Conservation (phyloP, 2,888 invertebrate genomes). For the Globia sparganii region DNA sequence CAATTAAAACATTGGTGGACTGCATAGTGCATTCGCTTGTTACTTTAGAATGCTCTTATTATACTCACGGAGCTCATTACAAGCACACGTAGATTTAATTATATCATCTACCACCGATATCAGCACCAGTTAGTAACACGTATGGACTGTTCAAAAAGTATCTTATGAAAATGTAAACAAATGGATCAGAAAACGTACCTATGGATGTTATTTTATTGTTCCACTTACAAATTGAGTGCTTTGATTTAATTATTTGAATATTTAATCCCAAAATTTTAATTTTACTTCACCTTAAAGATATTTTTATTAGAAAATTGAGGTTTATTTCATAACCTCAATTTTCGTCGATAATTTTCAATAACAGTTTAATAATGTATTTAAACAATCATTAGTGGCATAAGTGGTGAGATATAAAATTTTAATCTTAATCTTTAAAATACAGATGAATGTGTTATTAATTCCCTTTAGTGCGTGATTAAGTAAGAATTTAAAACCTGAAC, state of each 20-base stretch:
- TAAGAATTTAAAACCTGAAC: background rate
- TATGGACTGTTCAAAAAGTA: background rate
- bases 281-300: too few species aligned
- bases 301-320: background rate
- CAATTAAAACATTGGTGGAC: background rate
- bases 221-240: background rate
- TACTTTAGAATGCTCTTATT: background rate
- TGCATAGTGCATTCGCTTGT: too few species aligned
- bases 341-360: background rate
- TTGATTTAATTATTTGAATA: background rate
- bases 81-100: slow-evolving; percentile 1
- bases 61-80: background rate
- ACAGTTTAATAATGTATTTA: background rate
- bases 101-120: slow-evolving; percentile 31
- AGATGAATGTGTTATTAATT: background rate
- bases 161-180: too few species aligned
- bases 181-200: background rate
- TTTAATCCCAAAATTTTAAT: background rate
- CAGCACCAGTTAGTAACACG: slow-evolving; percentile 13
- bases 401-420: background rate
- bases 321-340: background rate
- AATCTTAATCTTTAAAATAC: background rate
- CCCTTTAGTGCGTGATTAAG: background rate
- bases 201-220: background rate
- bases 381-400: too few species aligned